These are phyloP conservation scores for Paradoxurus hermaphroditus DNA, from an alignment of 2,113 vertebrate species.

Conservation along the genomic window DNA sequence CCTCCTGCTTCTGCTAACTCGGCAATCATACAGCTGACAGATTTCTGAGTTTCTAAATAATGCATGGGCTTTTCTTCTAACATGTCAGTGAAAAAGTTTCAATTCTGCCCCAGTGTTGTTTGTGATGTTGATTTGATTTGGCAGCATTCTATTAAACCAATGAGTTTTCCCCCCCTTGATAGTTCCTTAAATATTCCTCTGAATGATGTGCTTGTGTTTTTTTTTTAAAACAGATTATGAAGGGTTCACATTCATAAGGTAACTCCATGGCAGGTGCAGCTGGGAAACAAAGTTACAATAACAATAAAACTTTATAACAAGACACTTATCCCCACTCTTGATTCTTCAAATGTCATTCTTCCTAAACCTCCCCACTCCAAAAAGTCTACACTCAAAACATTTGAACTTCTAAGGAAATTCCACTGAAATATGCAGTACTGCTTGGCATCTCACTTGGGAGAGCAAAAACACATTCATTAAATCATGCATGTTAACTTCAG, in stretches of 20 bases:
- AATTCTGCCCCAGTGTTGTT: slow-evolving; percentile 86
- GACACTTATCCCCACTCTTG: slow-evolving; percentile 57
- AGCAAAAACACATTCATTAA: slow-evolving; percentile 75
- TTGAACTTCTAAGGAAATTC: slow-evolving; percentile 79
- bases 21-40: slow-evolving; percentile 88
- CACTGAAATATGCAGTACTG: slow-evolving; percentile 76
- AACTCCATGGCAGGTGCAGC: slow-evolving; percentile 76
- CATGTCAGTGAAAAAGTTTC: slow-evolving; percentile 89
- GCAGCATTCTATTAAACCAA: slow-evolving; percentile 92
- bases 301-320: slow-evolving; percentile 63
- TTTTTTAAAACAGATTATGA: slow-evolving; percentile 81
- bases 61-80: slow-evolving; percentile 91
- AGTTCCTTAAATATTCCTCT: slow-evolving; percentile 84
- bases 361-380: slow-evolving; percentile 28
- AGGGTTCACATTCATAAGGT: slow-evolving; percentile 83
- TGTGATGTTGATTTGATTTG: slow-evolving; percentile 89
- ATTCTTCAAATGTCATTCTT: slow-evolving; percentile 53
- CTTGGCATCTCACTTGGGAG: slow-evolving; percentile 78
- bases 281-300: slow-evolving; percentile 61
- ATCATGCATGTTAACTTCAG: slow-evolving; percentile 71
- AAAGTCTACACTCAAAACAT: slow-evolving; percentile 70
- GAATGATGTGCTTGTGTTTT: slow-evolving; percentile 85
- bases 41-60: slow-evolving; percentile 90
- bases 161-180: slow-evolving; percentile 83
- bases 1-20: slow-evolving; percentile 89